phyloP scores from a whole-genome alignment of 2,797 vertebrate species.

The Clarias platycephalus region DNA sequence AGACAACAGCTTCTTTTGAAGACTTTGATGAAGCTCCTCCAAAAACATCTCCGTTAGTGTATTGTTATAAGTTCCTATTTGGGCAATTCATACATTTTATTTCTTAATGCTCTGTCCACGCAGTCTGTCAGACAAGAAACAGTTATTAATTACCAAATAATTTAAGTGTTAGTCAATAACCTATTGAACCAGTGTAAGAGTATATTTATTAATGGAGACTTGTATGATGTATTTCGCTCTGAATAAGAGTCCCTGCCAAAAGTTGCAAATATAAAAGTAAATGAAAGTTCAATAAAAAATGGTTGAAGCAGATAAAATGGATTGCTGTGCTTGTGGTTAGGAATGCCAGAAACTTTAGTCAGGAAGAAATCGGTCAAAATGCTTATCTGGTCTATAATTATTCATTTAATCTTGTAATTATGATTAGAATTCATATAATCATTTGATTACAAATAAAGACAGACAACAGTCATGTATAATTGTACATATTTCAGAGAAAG shows the following conservation, averaged over 20 bases:
- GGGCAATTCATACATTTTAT: background rate
- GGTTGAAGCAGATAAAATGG: background rate
- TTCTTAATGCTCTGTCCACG: background rate
- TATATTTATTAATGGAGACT: too few relatives aligned
- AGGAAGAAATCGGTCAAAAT: background rate
- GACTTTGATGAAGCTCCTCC: background rate
- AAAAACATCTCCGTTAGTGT: too few relatives aligned
- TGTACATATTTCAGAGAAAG: background rate
- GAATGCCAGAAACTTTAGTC: background rate
- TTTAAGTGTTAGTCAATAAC: background rate
- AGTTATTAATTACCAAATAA: background rate
- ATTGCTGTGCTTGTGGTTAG: background rate
- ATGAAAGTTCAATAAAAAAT: background rate
- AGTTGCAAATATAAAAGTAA: too few relatives aligned
- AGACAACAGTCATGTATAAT: background rate
- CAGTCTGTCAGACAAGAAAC: background rate
- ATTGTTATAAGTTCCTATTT: too few relatives aligned
- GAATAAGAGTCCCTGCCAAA: too few relatives aligned
- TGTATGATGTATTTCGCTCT: too few relatives aligned
- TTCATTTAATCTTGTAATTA: background rate
- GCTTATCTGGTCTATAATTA: background rate
- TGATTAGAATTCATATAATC: background rate
- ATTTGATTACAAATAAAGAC: background rate
- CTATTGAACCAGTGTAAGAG: too few relatives aligned
- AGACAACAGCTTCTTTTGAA: background rate